Evolutionary conservation across 23 tunicate genomes (phyloP), one percentile per base, ranked within the genome.

Genomic region (Clavelina lepadiformis): DNA sequence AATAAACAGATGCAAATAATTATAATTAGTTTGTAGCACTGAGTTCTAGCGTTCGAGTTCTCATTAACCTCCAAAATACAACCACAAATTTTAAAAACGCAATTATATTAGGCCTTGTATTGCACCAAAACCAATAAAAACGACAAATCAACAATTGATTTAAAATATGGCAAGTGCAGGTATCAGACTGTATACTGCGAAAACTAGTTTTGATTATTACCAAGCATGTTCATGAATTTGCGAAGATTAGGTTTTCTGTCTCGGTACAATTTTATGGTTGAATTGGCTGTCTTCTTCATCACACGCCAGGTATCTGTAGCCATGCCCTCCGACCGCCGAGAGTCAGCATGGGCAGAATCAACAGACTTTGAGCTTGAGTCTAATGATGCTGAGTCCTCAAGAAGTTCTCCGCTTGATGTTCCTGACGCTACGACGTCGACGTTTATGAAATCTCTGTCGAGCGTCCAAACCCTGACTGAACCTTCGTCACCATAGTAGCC

Each of bases 281-380:
- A 51, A 4, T 68, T 58, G 4, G 79, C 79, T 1, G 68, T 68
- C 15, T 41, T 56, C 33, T 60, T 73, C 58, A 63, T 35, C 20
- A 55, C 71, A 25, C 51, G 62, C 61, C 61, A 63, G 1, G 71
- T 31, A 30, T 63, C 75, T 8, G 69, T 5, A 0, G 46, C 29
- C 55, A 29, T 28, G 3, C 30, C 53, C 0, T 41, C 41, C 19
- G 46, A n/a, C 5, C 19, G 23, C 6, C 50, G 49, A 3, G 57
- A 23, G 47, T 46, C 72, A 20, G 72, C 56, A n/a, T n/a, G n/a
- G 34, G 29, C 65, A 1, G 22, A 27, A 23, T 78, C 84, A 33
- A 67, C 13, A 7, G 84, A 78, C 69, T 51, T 58, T 32, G 75
- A 76, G 60, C 84, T 78, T 13, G 84, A 78, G 25, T 56, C 84